These are phyloP conservation scores for Gortyna flavago DNA, from an alignment of 2,888 invertebrate genomes.

Conservation along the genomic window DNA sequence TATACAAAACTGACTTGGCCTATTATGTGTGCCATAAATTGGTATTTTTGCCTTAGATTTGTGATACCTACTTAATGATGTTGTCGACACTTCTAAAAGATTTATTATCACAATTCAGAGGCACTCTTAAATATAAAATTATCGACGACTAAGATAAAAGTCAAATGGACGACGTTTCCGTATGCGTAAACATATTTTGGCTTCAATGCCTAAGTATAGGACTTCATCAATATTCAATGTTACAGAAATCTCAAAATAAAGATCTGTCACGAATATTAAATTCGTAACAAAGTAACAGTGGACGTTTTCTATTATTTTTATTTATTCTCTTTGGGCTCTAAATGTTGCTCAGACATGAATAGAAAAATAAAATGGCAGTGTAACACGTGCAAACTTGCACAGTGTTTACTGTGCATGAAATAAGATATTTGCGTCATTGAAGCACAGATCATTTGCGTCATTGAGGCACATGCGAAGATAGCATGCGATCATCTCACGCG, in stretches of 20 bases:
- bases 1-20: constrained; percentile 39
- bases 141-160: neutral
- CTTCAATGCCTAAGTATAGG: neutral
- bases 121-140: neutral
- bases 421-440: constrained; percentile 65
- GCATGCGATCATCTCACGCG: constrained; percentile 63
- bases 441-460: constrained; percentile 68
- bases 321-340: constrained; percentile 30
- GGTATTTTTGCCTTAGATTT: constrained; percentile 7
- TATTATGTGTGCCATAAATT: constrained; percentile 24
- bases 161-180: neutral
- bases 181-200: neutral
- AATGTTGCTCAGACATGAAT: constrained; percentile 39
- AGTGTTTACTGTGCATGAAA: no score
- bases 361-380: constrained; percentile 46
- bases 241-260: neutral
- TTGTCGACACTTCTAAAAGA: constrained; percentile 18
- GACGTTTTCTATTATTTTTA: constrained; percentile 30
- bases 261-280: constrained; percentile 9
- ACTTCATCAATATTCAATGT: constrained; percentile 1
- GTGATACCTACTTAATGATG: constrained; percentile 9
- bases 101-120: constrained; percentile 21
- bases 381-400: constrained; percentile 51
- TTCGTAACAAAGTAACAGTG: constrained; percentile 17
- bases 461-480: constrained; percentile 66